Base-by-base conservation (phyloP, 2,113 vertebrate species). In the Ranitomeya imitator region DNA sequence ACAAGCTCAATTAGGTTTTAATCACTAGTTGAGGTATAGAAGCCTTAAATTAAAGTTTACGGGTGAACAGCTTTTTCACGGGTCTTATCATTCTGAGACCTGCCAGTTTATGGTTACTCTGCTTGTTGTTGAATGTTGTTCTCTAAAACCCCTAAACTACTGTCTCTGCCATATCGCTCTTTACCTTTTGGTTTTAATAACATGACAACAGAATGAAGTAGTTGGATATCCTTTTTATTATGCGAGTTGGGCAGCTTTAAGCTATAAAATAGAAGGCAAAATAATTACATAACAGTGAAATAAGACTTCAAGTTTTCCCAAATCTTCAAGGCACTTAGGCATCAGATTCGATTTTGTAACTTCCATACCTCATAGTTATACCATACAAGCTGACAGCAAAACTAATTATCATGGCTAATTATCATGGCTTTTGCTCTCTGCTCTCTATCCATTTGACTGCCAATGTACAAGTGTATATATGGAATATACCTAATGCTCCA, bases 1-100 rank as follows among this genome's bases (percentile, higher is more conserved):
- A 89, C 87, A 89, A 89, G 87, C 87, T 89, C 87, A 89, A 89
- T 89, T 89, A 89, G 87, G 87, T 89, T 89, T 89, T 89, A 89
- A 89, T 89, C 87, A 89, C 87, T 89, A 89, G 87, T 89, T 89
- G 87, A 89, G 87, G 87, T 89, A 89, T 89, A 89, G 87, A 85
- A 89, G 87, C 87, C 87, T 85, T 89, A 85, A 89, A 89, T 89
- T 89, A 89, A 89, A 89, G 87, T 89, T 89, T 89, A 89, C 51
- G 87, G 87, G 87, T 89, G 87, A 85, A 65, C 74, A 77, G 81
- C 59, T 89, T 85, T 85, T 89, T 85, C 87, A 89, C 26, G 87
- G 87, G 87, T 89, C 87, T 89, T 84, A 79, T 78, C 87, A 89
- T 89, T 84, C 73, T 55, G 61, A 89, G 83, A 69, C 87, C 87